Percentiles rank a stretch among this genome's conserved stretches.
Conservation (phyloP, 2,797 vertebrate genomes). For the Amblyopsis hoosieri region DNA sequence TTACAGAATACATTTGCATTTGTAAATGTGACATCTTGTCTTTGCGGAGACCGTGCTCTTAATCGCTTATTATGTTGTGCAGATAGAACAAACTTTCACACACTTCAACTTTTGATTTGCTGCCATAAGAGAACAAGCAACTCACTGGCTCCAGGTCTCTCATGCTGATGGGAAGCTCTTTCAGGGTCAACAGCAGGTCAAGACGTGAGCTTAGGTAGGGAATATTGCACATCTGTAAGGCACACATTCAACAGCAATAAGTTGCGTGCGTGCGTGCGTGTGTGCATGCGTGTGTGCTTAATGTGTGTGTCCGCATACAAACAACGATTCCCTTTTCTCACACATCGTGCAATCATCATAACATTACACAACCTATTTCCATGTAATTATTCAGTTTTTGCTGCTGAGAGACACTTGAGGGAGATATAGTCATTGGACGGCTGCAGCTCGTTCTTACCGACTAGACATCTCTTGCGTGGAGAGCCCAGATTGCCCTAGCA, state of each 20-base stretch:
- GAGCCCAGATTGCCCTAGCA: slow-evolving; percentile 19
- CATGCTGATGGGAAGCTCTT: slow-evolving; percentile 81
- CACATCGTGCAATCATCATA: slow-evolving; percentile 23
- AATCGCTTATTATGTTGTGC: not conserved
- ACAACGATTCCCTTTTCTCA: not conserved
- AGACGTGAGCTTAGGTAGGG: slow-evolving; percentile 79
- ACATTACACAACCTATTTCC: slow-evolving; percentile 37
- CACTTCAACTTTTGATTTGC: slow-evolving; percentile 17
- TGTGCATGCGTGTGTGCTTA: too few species aligned
- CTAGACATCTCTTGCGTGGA: slow-evolving; percentile 3
- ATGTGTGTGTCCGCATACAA: not conserved
- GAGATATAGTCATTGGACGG: not conserved
- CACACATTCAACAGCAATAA: slow-evolving; percentile 23
- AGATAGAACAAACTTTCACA: slow-evolving; percentile 10
- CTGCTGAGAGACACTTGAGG: slow-evolving; percentile 14
- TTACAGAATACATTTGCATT: slow-evolving; percentile 43
- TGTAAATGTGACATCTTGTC: slow-evolving; percentile 9
- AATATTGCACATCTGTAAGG: slow-evolving; percentile 85
- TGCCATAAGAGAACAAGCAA: slow-evolving; percentile 9
- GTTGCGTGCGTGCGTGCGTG: slow-evolving; percentile 1
- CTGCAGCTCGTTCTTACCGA: slow-evolving; percentile 22
- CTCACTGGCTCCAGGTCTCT: slow-evolving; percentile 83
- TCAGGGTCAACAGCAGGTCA: slow-evolving; percentile 81
- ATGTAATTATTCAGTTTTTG: slow-evolving; percentile 38
- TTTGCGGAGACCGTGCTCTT: not conserved